phyloP scores from a whole-genome alignment of 2,113 vertebrate species.

The Buteo buteo region DNA sequence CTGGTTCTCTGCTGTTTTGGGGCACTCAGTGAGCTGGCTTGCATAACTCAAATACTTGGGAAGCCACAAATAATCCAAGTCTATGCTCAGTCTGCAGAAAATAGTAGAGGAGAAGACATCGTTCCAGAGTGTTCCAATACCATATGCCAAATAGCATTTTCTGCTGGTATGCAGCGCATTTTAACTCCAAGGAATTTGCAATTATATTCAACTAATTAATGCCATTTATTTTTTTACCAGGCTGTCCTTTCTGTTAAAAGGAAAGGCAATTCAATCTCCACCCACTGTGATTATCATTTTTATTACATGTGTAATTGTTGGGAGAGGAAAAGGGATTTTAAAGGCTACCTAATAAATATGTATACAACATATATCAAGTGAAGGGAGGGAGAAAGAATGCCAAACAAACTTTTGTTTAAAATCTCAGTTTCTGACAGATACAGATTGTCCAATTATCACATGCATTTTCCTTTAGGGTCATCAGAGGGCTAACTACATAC shows the following conservation, averaged over 20 bases:
- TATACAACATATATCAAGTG: background rate
- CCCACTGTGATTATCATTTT: slow-evolving; percentile 17
- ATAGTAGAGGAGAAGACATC: slow-evolving; percentile 2
- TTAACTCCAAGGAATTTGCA: slow-evolving; percentile 51
- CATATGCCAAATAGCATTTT: slow-evolving; percentile 57
- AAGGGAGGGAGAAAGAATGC: background rate
- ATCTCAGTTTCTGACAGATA: background rate
- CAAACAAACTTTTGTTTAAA: background rate
- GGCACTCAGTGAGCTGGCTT: slow-evolving; percentile 3
- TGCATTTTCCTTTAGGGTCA: background rate
- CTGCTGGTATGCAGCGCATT: slow-evolving; percentile 10
- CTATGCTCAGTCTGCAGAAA: slow-evolving; percentile 48
- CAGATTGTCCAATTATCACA: background rate
- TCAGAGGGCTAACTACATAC: background rate
- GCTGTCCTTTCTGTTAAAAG: slow-evolving; percentile 24
- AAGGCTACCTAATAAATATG: background rate
- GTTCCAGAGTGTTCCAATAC: slow-evolving; percentile 1
- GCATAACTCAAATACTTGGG: slow-evolving; percentile 50
- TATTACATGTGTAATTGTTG: background rate
- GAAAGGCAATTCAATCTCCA: slow-evolving; percentile 16
- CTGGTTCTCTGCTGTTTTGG: slow-evolving; percentile 21
- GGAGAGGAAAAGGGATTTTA: background rate
- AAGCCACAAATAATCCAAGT: slow-evolving; percentile 38
- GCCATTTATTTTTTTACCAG: slow-evolving; percentile 22
- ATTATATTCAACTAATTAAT: slow-evolving; percentile 58